Evolutionary conservation across 2,113 vertebrate genomes (phyloP), one percentile per base, ranked within the genome.

Genomic region (Zosterops borbonicus): DNA sequence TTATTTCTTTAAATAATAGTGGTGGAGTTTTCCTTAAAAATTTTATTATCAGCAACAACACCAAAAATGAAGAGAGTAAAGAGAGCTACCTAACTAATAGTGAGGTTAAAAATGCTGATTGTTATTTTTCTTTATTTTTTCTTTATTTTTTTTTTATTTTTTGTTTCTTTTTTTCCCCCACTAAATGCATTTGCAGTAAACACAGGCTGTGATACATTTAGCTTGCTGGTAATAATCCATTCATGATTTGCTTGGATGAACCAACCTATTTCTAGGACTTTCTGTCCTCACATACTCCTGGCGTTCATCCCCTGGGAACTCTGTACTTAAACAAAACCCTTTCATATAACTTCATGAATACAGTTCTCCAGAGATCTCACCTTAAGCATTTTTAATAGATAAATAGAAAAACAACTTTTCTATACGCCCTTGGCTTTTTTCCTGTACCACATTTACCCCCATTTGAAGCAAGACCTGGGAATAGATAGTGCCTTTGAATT

Each of bases 151-250:
- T 25, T 16, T 31, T 17, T 9, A 4, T 9, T 2, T 3, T 14
- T 12, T 21, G 9, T 24, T 28, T 12, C 1, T 37, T 9, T 9
- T 10, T 12, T 7, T 4, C 0, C 1, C 3, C 5, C 18, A 17
- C 4, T 41, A 77, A 69, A 78, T 64, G 2, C 4, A 47, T 89
- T 79, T 83, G 12, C 25, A 69, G 28, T 49, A 28, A 16, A 49
- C 33, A 74, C 4, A 80, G 52, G 14, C 4, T 73, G 15, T 89
- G n/a, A n/a, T 58, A 64, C 13, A 11, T 79, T 63, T 59, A 76
- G 8, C 15, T 85, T 55, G 16, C 14, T 69, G 2, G 11, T 41
- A 56, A 49, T 65, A 70, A 83, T 62, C n/a, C 9, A 50, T 74
- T 22, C 21, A 24, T 33, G 7, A 7, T 68, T 87, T 82, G 6